These are phyloP conservation scores for Stegostoma tigrinum DNA, from an alignment of 2,113 vertebrate genomes.

Conservation along the genomic window DNA sequence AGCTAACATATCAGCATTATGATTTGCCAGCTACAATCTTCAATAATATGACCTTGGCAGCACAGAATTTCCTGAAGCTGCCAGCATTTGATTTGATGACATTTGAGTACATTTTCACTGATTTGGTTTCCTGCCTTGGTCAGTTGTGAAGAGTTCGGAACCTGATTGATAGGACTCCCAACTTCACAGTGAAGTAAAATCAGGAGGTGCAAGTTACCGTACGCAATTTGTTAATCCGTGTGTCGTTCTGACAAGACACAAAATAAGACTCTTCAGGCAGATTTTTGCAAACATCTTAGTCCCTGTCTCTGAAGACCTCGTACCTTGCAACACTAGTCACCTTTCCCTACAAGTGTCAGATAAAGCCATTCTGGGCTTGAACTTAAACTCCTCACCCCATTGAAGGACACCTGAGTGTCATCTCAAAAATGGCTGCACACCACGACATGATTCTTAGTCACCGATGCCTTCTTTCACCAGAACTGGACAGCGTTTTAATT, in stretches of 20 bases:
- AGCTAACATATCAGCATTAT: not conserved
- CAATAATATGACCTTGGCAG: not conserved
- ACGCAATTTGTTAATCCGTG: not conserved
- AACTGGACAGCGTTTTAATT: no score
- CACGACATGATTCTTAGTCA: no score
- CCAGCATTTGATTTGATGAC: not conserved
- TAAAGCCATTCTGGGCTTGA: no score
- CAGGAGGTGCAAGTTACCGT: not conserved
- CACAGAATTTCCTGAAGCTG: not conserved
- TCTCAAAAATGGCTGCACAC: no score
- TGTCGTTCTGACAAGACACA: not conserved
- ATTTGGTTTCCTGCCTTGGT: not conserved
- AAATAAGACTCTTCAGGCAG: not conserved
- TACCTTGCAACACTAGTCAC: no score
- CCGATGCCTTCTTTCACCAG: no score
- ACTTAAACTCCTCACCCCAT: no score
- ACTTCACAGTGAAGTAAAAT: not conserved
- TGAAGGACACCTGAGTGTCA: no score
- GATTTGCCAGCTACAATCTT: not conserved
- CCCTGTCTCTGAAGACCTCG: no score
- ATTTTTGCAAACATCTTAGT: no score
- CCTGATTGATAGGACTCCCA: not conserved
- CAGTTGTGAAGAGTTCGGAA: not conserved
- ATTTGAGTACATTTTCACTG: not conserved
- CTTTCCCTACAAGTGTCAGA: no score